A percentile compares a stretch with the other conserved stretches of the same genome.
These are phyloP conservation scores for Odontophorus gujanensis DNA, from an alignment of 2,113 vertebrate genomes.

Conservation along the genomic window DNA sequence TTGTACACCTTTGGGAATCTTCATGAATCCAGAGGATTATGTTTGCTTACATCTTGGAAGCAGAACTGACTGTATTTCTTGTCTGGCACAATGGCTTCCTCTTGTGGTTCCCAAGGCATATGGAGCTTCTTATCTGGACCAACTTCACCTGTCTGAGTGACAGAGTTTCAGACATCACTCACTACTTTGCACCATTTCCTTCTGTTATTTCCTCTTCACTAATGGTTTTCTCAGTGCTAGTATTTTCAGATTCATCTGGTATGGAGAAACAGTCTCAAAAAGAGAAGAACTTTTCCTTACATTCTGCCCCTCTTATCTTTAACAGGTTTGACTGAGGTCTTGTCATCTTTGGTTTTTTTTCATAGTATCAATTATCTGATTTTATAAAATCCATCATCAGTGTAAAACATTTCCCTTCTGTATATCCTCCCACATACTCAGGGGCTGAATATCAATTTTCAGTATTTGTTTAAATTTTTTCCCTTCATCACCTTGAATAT, in stretches of 20 bases:
- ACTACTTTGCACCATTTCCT: conserved; percentile 88
- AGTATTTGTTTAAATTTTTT: conserved; percentile 80
- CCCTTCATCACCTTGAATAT: conserved; percentile 80
- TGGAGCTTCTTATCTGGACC: conserved; percentile 51
- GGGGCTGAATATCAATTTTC: conserved; percentile 85
- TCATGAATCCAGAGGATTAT: conserved; percentile 70
- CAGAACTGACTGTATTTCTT: conserved; percentile 78
- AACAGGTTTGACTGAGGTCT: conserved; percentile 75
- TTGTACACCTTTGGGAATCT: neutral
- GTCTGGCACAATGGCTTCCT: conserved; percentile 43
- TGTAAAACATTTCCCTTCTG: conserved; percentile 88
- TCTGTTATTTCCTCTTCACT: conserved; percentile 81
- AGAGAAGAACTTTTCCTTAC: conserved; percentile 88
- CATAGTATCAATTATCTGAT: conserved; percentile 85
- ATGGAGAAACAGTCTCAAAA: conserved; percentile 89
- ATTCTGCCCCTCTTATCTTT: conserved; percentile 85
- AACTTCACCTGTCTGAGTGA: conserved; percentile 81
- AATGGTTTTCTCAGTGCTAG: conserved; percentile 69
- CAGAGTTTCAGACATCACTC: conserved; percentile 91
- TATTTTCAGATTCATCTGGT: conserved; percentile 79
- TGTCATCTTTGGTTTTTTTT: conserved; percentile 73
- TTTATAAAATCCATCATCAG: conserved; percentile 91
- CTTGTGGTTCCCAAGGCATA: conserved; percentile 67
- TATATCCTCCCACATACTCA: conserved; percentile 79
- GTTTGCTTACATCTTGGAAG: conserved; percentile 82